phyloP scores from a whole-genome alignment of 2,797 vertebrate genomes.

The Ctenopoma kingsleyae region DNA sequence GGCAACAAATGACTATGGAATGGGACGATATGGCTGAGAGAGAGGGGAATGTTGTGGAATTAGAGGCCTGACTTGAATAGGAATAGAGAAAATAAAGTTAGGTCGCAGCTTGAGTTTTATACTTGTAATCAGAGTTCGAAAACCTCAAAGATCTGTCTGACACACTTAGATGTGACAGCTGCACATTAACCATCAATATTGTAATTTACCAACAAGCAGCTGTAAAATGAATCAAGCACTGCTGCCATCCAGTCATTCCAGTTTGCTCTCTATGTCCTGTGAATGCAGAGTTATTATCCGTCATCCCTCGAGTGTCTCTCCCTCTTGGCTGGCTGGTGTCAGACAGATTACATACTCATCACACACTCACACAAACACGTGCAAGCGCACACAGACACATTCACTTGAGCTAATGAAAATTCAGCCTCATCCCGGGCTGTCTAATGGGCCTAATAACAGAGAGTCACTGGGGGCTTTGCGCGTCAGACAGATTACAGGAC shows the following conservation, averaged over 20 bases:
- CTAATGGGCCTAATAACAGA: constrained; percentile 77
- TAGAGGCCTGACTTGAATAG: constrained; percentile 75
- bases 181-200: constrained; percentile 18
- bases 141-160: constrained; percentile 13
- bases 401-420: constrained; percentile 72
- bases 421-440: constrained; percentile 63
- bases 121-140: constrained; percentile 20
- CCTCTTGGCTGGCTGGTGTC: constrained; percentile 75
- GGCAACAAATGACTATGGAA: constrained; percentile 82
- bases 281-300: constrained; percentile 55
- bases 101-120: constrained; percentile 26
- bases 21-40: constrained; percentile 76
- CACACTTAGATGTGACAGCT: constrained; percentile 15
- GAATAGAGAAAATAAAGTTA: constrained; percentile 52
- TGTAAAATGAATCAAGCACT: constrained; percentile 27
- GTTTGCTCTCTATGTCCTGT: constrained; percentile 42
- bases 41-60: constrained; percentile 66
- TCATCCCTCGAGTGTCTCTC: constrained; percentile 63
- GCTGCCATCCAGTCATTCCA: constrained; percentile 36
- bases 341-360: constrained; percentile 80
- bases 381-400: constrained; percentile 20
- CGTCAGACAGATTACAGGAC: constrained; percentile 78
- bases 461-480: constrained; percentile 68
- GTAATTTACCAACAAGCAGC: constrained; percentile 44
- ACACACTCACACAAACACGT: constrained; percentile 63